Base-by-base conservation (phyloP, 2,797 vertebrate genomes). In the Tapirus indicus region DNA sequence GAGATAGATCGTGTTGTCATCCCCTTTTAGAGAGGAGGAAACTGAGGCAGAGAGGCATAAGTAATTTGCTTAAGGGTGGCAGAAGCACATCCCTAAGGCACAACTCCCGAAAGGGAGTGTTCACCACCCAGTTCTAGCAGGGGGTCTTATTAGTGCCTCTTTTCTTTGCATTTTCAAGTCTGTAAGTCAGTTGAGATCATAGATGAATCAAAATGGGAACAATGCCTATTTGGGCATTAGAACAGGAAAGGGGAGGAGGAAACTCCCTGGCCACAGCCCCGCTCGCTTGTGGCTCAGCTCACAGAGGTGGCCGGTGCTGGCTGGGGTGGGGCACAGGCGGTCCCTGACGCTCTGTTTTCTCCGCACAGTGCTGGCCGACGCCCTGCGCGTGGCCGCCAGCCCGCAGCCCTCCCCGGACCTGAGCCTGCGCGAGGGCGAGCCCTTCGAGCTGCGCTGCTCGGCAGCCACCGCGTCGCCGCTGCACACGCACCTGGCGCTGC, bases 401-500 rank as follows among this genome's bases (percentile, higher is more conserved):
- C 96, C 97, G 7, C 93, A 75, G 32, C 94, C 97, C 5, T 79
- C 95, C 0, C 17, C 23, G 0, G 92, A 97, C 27, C 97, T 98
- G 92, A 98, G 97, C 68, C 97, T 99, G 27, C 98, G 98, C 0
- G 99, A 99, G 58, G 99, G 99, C 0, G 99, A 99, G 71, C 99
- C 99, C 32, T 98, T 99, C 86, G 99, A 99, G 27, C 98, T 99
- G 35, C 98, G 98, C 95, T 99, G 99, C 97, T 99, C 98, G 0
- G 99, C 99, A 0, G 91, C 98, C 10, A 98, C 98, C 5, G 88
- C 97, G 11, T 99, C 99, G 0, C 97, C 97, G 0, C 98, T 99
- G 88, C 99, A 99, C 97, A 99, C 99, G 47, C 99, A 99, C 98
- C 98, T 99, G 83, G 99, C 99, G 0, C 98, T 99, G 78, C 99